phyloP scores from a whole-genome alignment of 1,140 invertebrate genomes.

The Zaprionus kolodkinae region DNA sequence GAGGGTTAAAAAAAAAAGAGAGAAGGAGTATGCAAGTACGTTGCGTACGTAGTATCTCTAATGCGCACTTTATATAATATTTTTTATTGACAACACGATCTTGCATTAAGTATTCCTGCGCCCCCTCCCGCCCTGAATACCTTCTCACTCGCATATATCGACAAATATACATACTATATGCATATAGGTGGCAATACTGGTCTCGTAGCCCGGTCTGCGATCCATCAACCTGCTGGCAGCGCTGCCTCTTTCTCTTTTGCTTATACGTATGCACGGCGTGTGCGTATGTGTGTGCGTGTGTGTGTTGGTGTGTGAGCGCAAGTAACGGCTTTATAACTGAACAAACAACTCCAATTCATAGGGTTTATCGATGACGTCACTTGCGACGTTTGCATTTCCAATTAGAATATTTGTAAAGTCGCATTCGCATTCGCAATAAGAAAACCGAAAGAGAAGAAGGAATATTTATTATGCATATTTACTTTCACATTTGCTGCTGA shows the following conservation, averaged over 20 bases:
- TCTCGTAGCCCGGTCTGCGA: conserved; percentile 7
- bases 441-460: neutral
- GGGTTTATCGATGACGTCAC: conserved; percentile 31
- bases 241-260: conserved; percentile 45
- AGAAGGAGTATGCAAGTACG: conserved; percentile 13
- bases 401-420: conserved; percentile 16
- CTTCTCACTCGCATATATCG: neutral
- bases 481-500: conserved; percentile 28
- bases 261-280: neutral
- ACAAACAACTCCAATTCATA: conserved; percentile 47
- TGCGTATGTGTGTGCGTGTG: conserved; percentile 1
- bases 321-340: conserved; percentile 40
- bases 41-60: neutral
- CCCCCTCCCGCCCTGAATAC: neutral
- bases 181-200: conserved; percentile 38
- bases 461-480: conserved; percentile 17
- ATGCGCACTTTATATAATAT: conserved; percentile 36
- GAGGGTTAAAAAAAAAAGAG: neutral
- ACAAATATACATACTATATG: neutral
- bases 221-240: conserved; percentile 29
- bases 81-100: conserved; percentile 18
- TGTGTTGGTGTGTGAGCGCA: conserved; percentile 16
- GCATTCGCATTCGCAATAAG: conserved; percentile 18
- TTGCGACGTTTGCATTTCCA: conserved; percentile 32
- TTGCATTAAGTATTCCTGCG: conserved; percentile 9